Evolutionary conservation across 2,113 vertebrate genomes (phyloP), one percentile per base, ranked within the genome.

Genomic region (Syngnathus floridae): DNA sequence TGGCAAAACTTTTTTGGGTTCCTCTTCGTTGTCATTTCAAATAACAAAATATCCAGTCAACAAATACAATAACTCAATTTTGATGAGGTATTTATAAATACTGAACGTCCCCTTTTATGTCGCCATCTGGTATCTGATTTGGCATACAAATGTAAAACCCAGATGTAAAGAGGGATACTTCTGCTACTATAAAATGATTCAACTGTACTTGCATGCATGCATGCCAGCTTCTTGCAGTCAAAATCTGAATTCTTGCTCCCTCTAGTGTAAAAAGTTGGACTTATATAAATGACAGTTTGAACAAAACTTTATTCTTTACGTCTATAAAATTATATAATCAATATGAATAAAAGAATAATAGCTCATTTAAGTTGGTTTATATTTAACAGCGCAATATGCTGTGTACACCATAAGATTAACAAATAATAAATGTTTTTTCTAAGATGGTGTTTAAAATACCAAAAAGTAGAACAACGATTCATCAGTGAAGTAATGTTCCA

Each of bases 201-300:
- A 54, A 54, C 10, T 22, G 12, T 26, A 21, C 51, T 13, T 26
- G 8, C 31, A 63, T 12, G 21, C 45, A 14, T 66, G 45, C 4
- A 37, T 14, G 21, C 1, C 10, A 16, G 17, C n/a, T 54, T 13
- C 3, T n/a, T 2, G 2, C 1, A 19, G 3, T 69, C 10, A 41
- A 70, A 64, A 8, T 38, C 17, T 52, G 70, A 41, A 66, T 2
- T 59, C 31, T 58, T 66, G 37, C 16, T 67, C 58, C 3, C 62
- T 80, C 84, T 85, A 36, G 70, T 76, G 80, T 64, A 46, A 10
- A 35, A 21, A 5, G 0, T 12, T 9, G 10, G 3, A 59, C 63
- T 35, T 75, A 45, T 63, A 80, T 19, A 60, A 59, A 11, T 52
- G 22, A 36, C 11, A 52, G 14, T 16, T 26, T 59, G 3, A 52